Base-by-base conservation (phyloP, 2,797 vertebrate genomes). In the Pristis pectinata region DNA sequence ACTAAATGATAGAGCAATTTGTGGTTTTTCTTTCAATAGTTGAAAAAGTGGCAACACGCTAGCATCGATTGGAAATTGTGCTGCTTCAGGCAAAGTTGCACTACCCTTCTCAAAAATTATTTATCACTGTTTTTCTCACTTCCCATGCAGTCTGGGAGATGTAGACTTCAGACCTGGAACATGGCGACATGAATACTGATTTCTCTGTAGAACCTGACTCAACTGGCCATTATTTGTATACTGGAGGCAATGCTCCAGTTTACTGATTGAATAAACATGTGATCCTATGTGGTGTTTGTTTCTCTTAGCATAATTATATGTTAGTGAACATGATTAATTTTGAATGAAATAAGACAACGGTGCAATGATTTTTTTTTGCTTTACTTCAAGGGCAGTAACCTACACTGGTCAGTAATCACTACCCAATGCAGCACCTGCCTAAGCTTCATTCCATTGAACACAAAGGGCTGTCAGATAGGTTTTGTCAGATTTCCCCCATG, bases 1-100 rank as follows among this genome's bases (percentile, higher is more conserved):
- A 95, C n/a, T 85, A 95, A 94, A 96, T 94, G 95, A 94, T 95
- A 95, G 95, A 94, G 95, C 93, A 96, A 96, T 95, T 95, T 27
- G 37, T 94, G 70, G 15, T 37, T 44, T 37, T 70, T 93, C 91
- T 44, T 30, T 67, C 37, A 70, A 37, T 70, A 27, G 64, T 27
- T 44, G 41, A 44, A n/a, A 22, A 27, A 27, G 2, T 1, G 44
- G 10, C 10, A 67, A 37, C 64, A 24, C 19, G 0, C 61, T 44
- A 13, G 67, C 17, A 37, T 8, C 56, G 0, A 61, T 89, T 61
- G 85, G 56, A 67, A 49, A 37, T 10, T 72, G 22, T 30, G n/a
- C n/a, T 3, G 44, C 53, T 24, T 94, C 70, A 19, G 41, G 30
- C 53, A 49, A 94, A 53, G 30, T 94, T 53, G 13, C 24, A 76